These are phyloP conservation scores for Gymnoscelis rufifasciata DNA, from an alignment of 2,888 invertebrate genomes.

Conservation along the genomic window DNA sequence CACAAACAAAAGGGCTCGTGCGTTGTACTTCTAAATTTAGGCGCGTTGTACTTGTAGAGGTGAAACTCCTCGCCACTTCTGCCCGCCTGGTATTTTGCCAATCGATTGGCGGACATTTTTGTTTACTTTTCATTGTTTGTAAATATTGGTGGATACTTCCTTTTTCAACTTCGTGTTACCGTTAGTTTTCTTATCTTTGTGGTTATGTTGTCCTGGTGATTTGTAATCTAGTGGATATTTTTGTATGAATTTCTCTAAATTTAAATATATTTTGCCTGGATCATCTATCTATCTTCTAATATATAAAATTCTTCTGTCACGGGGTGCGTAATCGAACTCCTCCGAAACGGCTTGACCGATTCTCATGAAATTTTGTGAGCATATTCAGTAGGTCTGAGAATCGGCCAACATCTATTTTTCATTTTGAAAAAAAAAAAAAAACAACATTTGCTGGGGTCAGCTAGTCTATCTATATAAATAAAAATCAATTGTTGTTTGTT, in stretches of 20 bases:
- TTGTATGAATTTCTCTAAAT: background rate
- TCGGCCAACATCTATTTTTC: too few relatives aligned
- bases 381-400: too few relatives aligned
- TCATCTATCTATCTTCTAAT: too few relatives aligned
- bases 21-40: slow-evolving; percentile 29
- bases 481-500: too few relatives aligned
- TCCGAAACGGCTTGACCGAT: too few relatives aligned
- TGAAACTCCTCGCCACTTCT: slow-evolving; percentile 34
- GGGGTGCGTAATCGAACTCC: too few relatives aligned
- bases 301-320: too few relatives aligned
- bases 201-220: background rate
- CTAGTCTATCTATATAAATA: too few relatives aligned
- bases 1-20: background rate
- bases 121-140: slow-evolving; percentile 36
- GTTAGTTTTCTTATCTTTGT: background rate
- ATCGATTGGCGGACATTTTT: slow-evolving; percentile 38
- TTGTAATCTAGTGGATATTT: background rate
- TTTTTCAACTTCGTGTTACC: background rate
- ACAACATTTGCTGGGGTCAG: too few relatives aligned
- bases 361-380: too few relatives aligned
- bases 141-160: slow-evolving; percentile 27
- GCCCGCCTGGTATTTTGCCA: slow-evolving; percentile 46
- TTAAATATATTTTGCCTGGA: too few relatives aligned
- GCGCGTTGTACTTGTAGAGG: slow-evolving; percentile 41
- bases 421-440: too few relatives aligned